Conservation (phyloP, 2,888 invertebrate species). For the Trichopoda pennipes region DNA sequence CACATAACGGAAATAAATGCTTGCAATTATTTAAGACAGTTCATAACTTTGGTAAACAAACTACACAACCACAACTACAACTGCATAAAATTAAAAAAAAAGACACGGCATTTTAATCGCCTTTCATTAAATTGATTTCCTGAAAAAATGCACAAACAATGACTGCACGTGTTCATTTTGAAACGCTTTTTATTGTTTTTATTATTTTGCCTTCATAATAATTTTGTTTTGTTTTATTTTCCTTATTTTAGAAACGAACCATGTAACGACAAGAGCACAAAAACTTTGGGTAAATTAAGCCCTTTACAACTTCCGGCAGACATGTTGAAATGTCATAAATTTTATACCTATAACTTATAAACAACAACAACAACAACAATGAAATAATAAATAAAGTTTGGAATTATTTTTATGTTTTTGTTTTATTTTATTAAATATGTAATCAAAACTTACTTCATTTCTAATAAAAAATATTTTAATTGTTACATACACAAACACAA, state of each 20-base stretch:
- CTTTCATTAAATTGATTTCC: slow-evolving; percentile 66
- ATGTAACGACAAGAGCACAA: slow-evolving; percentile 39
- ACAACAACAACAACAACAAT: slow-evolving; percentile 18
- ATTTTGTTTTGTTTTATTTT: slow-evolving; percentile 15
- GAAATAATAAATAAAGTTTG: neutral
- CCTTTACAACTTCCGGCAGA: slow-evolving; percentile 65
- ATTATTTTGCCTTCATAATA: slow-evolving; percentile 19
- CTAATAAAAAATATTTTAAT: no score
- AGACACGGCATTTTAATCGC: slow-evolving; percentile 46
- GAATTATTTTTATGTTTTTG: neutral
- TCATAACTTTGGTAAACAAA: slow-evolving; percentile 59
- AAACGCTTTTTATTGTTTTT: neutral
- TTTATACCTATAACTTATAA: slow-evolving; percentile 42
- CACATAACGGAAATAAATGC: neutral
- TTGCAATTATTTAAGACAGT: slow-evolving; percentile 59
- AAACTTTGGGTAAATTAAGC: slow-evolving; percentile 66
- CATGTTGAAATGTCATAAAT: slow-evolving; percentile 66
- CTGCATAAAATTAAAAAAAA: slow-evolving; percentile 5
- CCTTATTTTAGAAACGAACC: no score
- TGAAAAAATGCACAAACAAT: neutral
- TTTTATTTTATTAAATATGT: no score
- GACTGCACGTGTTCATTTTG: slow-evolving; percentile 19
- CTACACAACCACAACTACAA: slow-evolving; percentile 3
- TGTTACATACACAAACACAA: no score
- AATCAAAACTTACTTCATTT: no score